A percentile compares a stretch with the other conserved stretches of the same genome.
Evolutionary conservation across 1,140 invertebrate genomes (phyloP).

Genomic region (Lucilia sericata): DNA sequence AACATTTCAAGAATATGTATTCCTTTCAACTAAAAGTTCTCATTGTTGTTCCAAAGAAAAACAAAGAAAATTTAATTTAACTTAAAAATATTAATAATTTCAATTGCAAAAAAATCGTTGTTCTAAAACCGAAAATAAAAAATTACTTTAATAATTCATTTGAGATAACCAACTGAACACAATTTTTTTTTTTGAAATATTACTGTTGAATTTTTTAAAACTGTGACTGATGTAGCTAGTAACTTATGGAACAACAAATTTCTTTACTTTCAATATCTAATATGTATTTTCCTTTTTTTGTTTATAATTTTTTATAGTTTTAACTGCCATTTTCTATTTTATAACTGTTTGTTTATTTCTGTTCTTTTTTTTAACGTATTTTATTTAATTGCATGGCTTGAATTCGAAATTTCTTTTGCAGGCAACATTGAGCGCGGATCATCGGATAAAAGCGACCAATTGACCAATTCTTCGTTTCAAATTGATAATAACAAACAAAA

Average conservation of each 20-base stretch:
- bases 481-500: conserved; percentile 68
- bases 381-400: conserved; percentile 65
- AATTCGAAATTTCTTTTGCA: conserved; percentile 67
- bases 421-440: conserved; percentile 67
- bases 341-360: conserved; percentile 28
- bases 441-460: conserved; percentile 68
- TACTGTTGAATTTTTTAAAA: too few relatives aligned
- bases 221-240: too few relatives aligned
- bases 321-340: conserved; percentile 15
- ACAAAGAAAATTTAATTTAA: too few relatives aligned
- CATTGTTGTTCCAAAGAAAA: too few relatives aligned
- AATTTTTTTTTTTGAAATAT: too few relatives aligned
- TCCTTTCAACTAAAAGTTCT: too few relatives aligned
- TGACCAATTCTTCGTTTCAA: conserved; percentile 68
- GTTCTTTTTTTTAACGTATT: conserved; percentile 36
- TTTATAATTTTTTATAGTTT: neutral
- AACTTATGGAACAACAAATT: neutral
- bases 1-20: too few relatives aligned
- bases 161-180: too few relatives aligned
- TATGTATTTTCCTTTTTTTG: neutral
- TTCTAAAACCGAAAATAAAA: too few relatives aligned
- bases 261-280: neutral
- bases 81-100: too few relatives aligned
- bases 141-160: too few relatives aligned
- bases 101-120: too few relatives aligned